A percentile compares a stretch with the other conserved stretches of the same genome.
These are phyloP conservation scores for Azemiops feae DNA, from an alignment of 2,113 vertebrate genomes.

Conservation along the genomic window DNA sequence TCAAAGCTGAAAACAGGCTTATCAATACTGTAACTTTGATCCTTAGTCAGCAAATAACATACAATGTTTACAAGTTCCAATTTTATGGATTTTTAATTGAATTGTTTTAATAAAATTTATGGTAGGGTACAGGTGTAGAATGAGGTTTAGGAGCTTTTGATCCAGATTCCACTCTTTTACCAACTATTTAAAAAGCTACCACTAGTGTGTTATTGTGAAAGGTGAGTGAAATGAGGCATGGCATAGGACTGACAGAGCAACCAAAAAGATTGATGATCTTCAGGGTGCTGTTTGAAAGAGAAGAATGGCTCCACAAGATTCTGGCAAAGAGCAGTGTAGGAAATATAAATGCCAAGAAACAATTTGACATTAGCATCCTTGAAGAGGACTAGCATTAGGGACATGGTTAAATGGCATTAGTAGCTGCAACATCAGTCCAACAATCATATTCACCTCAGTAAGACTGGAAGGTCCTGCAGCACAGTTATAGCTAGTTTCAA, in stretches of 20 bases:
- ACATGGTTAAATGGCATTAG: neutral
- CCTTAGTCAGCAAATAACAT: neutral
- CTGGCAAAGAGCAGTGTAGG: neutral
- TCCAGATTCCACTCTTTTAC: neutral
- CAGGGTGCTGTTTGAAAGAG: neutral
- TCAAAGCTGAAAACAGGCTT: neutral
- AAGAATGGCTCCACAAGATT: neutral
- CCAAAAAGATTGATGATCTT: neutral
- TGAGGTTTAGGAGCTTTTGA: neutral
- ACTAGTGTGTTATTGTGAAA: neutral
- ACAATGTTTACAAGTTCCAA: neutral
- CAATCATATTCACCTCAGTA: neutral
- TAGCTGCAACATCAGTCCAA: neutral
- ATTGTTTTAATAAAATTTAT: neutral
- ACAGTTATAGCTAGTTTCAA: neutral
- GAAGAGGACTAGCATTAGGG: neutral
- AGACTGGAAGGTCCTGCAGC: neutral
- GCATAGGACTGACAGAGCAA: neutral
- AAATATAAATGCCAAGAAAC: neutral
- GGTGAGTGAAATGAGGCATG: neutral
- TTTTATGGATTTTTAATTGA: neutral
- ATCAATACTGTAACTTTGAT: neutral
- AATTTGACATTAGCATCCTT: neutral
- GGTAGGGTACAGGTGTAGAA: neutral
- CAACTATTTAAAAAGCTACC: neutral